Conservation (phyloP, 2,888 invertebrate species). For the Lumbricus terrestris region DNA sequence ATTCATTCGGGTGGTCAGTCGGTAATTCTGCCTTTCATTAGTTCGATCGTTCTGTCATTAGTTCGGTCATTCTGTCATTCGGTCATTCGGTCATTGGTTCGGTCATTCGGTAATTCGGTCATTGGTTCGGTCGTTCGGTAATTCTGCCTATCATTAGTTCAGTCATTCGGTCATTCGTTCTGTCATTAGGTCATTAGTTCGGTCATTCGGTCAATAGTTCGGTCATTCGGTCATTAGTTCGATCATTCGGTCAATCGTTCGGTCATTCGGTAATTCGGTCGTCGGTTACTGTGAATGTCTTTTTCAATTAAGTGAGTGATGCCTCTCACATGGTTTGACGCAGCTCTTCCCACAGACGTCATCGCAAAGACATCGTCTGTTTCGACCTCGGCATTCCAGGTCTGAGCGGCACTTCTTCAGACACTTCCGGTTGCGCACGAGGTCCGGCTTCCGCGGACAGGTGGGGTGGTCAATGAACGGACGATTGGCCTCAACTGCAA, state of each 20-base stretch:
- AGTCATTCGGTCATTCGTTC: background rate
- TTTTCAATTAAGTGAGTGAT: background rate
- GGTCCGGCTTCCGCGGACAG: slow-evolving; percentile 38
- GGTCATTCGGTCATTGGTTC: too few relatives aligned
- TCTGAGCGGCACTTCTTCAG: slow-evolving; percentile 88
- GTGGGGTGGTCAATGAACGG: slow-evolving; percentile 29
- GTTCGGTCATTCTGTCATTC: too few relatives aligned
- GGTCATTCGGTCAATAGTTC: background rate
- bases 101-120: too few relatives aligned
- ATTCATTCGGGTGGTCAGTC: too few relatives aligned
- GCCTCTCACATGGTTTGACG: slow-evolving; percentile 82
- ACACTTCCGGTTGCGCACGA: slow-evolving; percentile 62
- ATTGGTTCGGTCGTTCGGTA: background rate
- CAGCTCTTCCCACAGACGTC: slow-evolving; percentile 93
- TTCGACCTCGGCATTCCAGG: slow-evolving; percentile 92
- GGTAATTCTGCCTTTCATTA: too few relatives aligned
- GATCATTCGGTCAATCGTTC: background rate
- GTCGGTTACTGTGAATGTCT: too few relatives aligned
- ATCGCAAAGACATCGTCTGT: slow-evolving; percentile 94
- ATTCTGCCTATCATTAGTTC: background rate
- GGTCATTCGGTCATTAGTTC: background rate
- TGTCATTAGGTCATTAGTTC: background rate
- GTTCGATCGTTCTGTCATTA: too few relatives aligned
- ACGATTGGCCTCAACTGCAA: slow-evolving; percentile 12
- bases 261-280: too few relatives aligned